These are phyloP conservation scores for Agapornis canus DNA, from an alignment of 2,797 vertebrate genomes.

Conservation along the genomic window DNA sequence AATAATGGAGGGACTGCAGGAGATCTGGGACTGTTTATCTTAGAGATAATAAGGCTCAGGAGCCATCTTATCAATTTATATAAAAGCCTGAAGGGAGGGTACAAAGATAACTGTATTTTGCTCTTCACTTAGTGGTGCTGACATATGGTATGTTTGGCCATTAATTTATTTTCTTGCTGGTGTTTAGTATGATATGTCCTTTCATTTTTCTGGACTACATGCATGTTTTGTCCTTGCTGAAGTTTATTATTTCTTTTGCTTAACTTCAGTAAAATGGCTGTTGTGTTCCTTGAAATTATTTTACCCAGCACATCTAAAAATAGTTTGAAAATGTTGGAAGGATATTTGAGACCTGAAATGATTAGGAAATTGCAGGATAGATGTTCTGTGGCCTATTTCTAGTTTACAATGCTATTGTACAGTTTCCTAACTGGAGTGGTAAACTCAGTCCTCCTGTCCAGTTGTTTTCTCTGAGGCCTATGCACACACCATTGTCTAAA, in stretches of 20 bases:
- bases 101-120: not conserved
- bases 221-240: not conserved
- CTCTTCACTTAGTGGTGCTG: not conserved
- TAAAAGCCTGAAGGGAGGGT: not conserved
- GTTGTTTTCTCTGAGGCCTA: not conserved
- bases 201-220: not conserved
- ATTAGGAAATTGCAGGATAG: not conserved
- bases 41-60: not conserved
- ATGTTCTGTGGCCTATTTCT: constrained; percentile 21
- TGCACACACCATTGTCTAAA: not conserved
- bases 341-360: constrained; percentile 9
- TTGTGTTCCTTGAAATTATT: not conserved
- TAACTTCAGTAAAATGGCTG: not conserved
- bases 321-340: not conserved
- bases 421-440: not conserved
- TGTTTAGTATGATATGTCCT: not conserved
- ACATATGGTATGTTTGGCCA: not conserved
- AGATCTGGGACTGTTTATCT: not conserved
- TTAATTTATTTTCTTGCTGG: not conserved
- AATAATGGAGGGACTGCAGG: not conserved
- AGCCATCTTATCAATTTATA: not conserved
- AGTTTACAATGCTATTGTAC: not conserved
- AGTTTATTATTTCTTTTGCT: not conserved
- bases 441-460: not conserved
- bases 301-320: constrained; percentile 10